Evolutionary conservation across 2,797 vertebrate species (phyloP), one percentile per base, ranked within the genome.

Genomic region (Taeniopygia guttata): DNA sequence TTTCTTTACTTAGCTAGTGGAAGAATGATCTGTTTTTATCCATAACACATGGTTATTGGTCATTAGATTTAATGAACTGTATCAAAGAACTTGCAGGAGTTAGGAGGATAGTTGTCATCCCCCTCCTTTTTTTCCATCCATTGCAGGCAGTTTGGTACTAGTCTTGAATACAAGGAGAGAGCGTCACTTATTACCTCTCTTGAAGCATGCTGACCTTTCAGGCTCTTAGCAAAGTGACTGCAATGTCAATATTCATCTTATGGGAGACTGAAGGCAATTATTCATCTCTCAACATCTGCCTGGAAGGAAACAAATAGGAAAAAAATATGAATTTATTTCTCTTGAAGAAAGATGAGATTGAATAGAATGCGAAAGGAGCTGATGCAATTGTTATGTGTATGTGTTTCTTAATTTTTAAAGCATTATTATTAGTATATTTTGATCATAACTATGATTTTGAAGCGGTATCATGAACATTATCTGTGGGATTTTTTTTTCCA

Each of bases 51-150:
- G 78, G 87, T 76, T 88, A 91, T 80, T 42, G 46, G 62, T 92
- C 91, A 95, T 97, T 95, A 96, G 95, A 96, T 97, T 96, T 97
- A 96, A 97, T 87, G 87, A 96, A 92, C 90, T 93, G 51, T 76
- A 85, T 94, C 87, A 87, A 70, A 70, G 62, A 96, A 87, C 81
- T 96, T 17, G 8, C 66, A 64, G 51, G 90, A 95, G 59, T 96
- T 91, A 91, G 63, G 49, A 93, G 42, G 67, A 43, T 51, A 90
- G 66, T 38, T 95, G 77, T 96, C 87, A 78, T 55, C 56, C 70
- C 36, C 40, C 55, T 95, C 21, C 34, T 85, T 74, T 81, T 94
- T 68, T 40, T 51, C 56, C 51, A 55, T 93, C 77, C 95, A 40
- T 72, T 93, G 29, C 48, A 72, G 88, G 23, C n/a, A 78, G 51